Base-by-base conservation (phyloP, 1,140 invertebrate genomes). In the Pissodes strobi region DNA sequence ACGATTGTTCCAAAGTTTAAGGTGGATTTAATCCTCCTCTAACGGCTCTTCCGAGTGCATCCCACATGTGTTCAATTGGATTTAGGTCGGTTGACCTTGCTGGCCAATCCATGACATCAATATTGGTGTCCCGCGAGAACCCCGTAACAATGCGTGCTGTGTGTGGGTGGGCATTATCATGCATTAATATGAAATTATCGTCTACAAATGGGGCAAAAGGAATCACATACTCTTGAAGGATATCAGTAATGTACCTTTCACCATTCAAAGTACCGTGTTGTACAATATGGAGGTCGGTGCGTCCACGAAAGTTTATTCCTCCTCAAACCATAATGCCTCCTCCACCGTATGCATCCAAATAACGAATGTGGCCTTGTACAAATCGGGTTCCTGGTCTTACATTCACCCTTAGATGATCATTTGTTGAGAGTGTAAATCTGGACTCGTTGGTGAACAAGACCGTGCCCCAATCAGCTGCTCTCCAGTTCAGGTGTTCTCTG, bases 401-500 rank as follows among this genome's bases (percentile, higher is more conserved):
- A 8, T 34, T 34, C n/a, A 34, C 30, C n/a, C 30, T 34, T 34
- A 6, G 6, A n/a, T 17, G 39, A 41, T 41, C 39, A 41, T 41
- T 41, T 41, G 39, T 41, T 41, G 39, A 41, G 39, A 41, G 6
- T 8, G 10, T n/a, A 17, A 17, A 41, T 41, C 15, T 30, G 27
- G 27, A 30, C 27, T 30, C 12, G 27, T 30, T 12, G 27, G 12
- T 30, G 27, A 30, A 30, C 30, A 8, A 41, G 10, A 41, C 39
- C 10, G 13, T 10, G 10, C 39, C 10, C 15, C 39, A 10, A 41
- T 41, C 13, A n/a, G 15, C 39, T n/a, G 10, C 39, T n/a, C 10
- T 41, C 39, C 39, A 6, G 39, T 41, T 6, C 10, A 41, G 10
- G 39, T 41, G 39, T 48, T 48, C 45, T 48, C 45, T 48, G 15